Evolutionary conservation across 2,888 invertebrate genomes (phyloP), one percentile per base, ranked within the genome.

Genomic region (Fabriciana adippe): DNA sequence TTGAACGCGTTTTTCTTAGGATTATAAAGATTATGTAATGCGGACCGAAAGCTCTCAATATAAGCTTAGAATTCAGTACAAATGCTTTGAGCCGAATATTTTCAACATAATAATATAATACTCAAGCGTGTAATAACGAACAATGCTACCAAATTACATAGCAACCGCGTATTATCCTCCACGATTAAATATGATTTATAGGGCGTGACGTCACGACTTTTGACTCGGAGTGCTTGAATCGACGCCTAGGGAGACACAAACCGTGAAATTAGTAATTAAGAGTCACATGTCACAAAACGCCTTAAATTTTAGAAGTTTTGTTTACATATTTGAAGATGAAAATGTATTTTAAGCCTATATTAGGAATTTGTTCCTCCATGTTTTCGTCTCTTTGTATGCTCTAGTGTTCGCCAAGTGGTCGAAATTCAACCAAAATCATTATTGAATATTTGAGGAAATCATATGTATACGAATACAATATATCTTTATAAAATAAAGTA

Each of bases 181-280:
- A 80, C 84, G 81, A 86, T 86, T 88, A 84, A 83, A 83, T 84
- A 86, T 89, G 88, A 90, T 88, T 88, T 89, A 88, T 84, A 81
- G 77, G 71, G 80, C 88, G 79, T 87, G 85, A 85, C 86, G 81
- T 84, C 84, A 83, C 79, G 78, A 78, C 78, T 81, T 77, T 75
- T 73, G 70, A 72, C 64, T 73, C 72, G 35, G 74, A 78, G 75
- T 75, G 67, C 79, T 83, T 74, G 76, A 82, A 79, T 82, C 80
- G 75, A 77, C 74, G 84, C 80, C 83, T 67, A 72, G 86, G 83
- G 89, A 84, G 81, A 81, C 81, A 85, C 84, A 84, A 83, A 82
- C 81, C 89, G 86, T 87, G 83, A 90, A 90, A 90, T 91, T 89
- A 87, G 84, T 88, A 88, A 90, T 90, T 89, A 89, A 85, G 85